Conservation (phyloP, 2,888 invertebrate species). For the Pristionchus japonicus region DNA sequence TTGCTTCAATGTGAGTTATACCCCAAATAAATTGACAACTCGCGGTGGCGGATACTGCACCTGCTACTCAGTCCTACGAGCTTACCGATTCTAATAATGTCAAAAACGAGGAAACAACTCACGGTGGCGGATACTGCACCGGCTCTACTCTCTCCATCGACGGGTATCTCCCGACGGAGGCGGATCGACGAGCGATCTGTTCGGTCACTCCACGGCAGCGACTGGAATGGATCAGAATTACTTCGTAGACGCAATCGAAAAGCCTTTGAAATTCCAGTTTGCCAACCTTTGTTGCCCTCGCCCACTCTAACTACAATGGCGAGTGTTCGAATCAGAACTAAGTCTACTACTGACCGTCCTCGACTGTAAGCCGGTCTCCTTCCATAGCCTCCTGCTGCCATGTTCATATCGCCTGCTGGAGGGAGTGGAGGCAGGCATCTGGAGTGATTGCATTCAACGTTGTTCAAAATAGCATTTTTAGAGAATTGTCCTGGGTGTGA, state of each 20-base stretch:
- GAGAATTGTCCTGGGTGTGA: too few species aligned
- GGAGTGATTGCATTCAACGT: too few species aligned
- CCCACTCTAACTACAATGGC: too few species aligned
- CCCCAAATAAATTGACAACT: too few species aligned
- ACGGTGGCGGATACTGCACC: slow-evolving; percentile 36
- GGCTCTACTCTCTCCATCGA: slow-evolving; percentile 38
- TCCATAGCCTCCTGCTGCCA: background rate
- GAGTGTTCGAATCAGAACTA: too few species aligned
- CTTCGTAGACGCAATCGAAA: too few species aligned
- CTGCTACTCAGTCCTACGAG: background rate
- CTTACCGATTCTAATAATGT: slow-evolving; percentile 6
- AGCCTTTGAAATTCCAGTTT: too few species aligned
- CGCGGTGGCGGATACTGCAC: slow-evolving; percentile 29
- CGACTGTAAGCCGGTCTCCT: slow-evolving; percentile 38
- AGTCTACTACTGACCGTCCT: slow-evolving; percentile 26
- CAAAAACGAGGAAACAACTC: background rate
- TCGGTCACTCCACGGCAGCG: slow-evolving; percentile 48
- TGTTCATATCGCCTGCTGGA: background rate
- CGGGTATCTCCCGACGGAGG: slow-evolving; percentile 51
- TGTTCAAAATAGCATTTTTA: too few species aligned
- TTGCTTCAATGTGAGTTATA: too few species aligned
- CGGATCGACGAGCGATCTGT: slow-evolving; percentile 48
- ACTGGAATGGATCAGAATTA: slow-evolving; percentile 41
- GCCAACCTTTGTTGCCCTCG: too few species aligned
- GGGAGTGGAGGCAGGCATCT: slow-evolving; percentile 32